Evolutionary conservation across 2,797 vertebrate species (phyloP), one percentile per base, ranked within the genome.

Genomic region (Mareca penelope): DNA sequence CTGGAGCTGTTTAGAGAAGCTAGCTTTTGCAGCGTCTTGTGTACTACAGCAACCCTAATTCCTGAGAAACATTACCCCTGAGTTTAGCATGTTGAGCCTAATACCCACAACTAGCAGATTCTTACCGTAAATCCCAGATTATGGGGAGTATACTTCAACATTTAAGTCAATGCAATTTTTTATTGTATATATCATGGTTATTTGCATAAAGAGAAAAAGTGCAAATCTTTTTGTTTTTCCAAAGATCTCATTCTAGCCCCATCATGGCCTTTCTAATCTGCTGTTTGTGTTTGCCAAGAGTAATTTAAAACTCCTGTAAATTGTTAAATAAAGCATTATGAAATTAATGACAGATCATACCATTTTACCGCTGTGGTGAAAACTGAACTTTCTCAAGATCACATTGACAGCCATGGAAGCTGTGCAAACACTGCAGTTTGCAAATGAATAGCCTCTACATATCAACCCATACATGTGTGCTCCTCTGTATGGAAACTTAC

Each of bases 331-430:
- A 8, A 55, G 28, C 60, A 40, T 42, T 28, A 65, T 18, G 11
- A 56, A 73, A 84, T 15, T 8, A 48, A 48, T 18, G 14, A 14
- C 5, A 48, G 33, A 77, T 68, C 42, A 57, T 53, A 84, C 3
- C 15, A 75, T 35, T 42, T 60, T 28, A 31, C 39, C 82, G 85
- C 29, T 52, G 5, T 60, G 44, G 42, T 56, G 78, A 87, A 81
- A 96, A 83, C 67, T 35, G 87, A 87, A 77, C 83, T 84, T n/a
- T 67, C 83, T 84, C 29, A 44, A 82, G 78, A 71, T 59, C 71
- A 79, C 31, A 68, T 6, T 55, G 53, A 14, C 33, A 57, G 21
- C 26, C n/a, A 44, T 15, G 61, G 63, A 91, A 89, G 64, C 52
- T 52, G 33, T n/a, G 9, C 42, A 52, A n/a, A 81, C 78, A 16